These are phyloP conservation scores for Xiphorhynchus erythropygius DNA, from an alignment of 2,797 vertebrate genomes.

Conservation along the genomic window DNA sequence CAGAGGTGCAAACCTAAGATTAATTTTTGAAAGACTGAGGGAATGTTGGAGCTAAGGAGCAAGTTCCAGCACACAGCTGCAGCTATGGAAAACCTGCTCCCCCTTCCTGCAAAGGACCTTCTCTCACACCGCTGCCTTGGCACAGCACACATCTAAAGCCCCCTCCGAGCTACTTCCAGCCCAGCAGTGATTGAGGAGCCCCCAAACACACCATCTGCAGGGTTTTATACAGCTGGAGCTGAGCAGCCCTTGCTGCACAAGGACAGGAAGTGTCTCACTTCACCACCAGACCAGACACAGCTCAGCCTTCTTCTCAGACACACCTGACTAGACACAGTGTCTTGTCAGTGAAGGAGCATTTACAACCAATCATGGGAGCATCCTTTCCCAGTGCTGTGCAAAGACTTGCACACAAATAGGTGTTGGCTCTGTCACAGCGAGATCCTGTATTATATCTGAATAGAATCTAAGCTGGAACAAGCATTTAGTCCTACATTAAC, in stretches of 20 bases:
- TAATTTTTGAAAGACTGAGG: not conserved
- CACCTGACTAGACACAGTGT: not conserved
- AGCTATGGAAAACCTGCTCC: not conserved
- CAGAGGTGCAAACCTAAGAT: not conserved
- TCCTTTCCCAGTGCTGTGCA: not conserved
- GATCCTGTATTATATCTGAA: not conserved
- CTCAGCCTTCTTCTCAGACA: no score
- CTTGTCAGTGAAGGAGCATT: not conserved
- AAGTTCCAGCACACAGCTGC: not conserved
- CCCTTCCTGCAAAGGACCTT: not conserved
- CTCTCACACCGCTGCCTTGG: not conserved
- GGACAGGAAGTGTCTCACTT: not conserved
- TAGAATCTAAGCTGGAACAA: not conserved
- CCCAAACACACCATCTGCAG: fast-evolving
- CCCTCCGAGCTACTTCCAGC: not conserved
- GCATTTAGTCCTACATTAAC: not conserved
- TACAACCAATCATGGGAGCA: not conserved
- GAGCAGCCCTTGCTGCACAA: not conserved
- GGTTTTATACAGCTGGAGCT: not conserved
- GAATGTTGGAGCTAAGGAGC: not conserved
- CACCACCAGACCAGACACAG: not conserved
- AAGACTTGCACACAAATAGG: not conserved
- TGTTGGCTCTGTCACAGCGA: not conserved
- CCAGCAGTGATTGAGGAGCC: not conserved
- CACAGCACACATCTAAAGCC: not conserved